Percentiles rank a stretch among this genome's conserved stretches.
phyloP scores from a whole-genome alignment of 2,113 vertebrate genomes.

The Hepsetus odoe region DNA sequence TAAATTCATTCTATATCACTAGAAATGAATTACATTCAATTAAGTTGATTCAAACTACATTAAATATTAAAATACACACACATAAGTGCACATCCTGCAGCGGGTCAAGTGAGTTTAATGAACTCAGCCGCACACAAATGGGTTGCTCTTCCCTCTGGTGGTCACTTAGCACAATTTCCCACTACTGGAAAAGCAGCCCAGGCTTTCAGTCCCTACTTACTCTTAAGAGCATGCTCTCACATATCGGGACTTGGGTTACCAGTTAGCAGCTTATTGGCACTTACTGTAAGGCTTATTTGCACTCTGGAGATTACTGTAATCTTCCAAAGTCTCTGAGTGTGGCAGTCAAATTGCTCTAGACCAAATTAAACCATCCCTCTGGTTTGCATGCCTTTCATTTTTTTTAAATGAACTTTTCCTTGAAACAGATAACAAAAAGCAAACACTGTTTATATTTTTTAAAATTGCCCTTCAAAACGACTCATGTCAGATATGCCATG shows the following conservation, averaged over 20 bases:
- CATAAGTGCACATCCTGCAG: neutral
- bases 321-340: constrained; percentile 26
- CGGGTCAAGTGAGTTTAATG: neutral
- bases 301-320: constrained; percentile 36
- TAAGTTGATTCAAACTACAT: neutral
- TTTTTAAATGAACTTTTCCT: neutral
- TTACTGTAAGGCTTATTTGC: constrained; percentile 29
- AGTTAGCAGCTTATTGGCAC: constrained; percentile 37
- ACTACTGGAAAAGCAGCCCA: neutral
- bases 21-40: neutral
- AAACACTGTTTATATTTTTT: neutral
- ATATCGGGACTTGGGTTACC: constrained; percentile 21
- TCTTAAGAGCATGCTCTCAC: constrained; percentile 1
- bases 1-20: neutral
- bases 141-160: constrained; percentile 35
- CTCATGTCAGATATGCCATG: neutral
- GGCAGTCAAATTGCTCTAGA: constrained; percentile 30
- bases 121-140: neutral
- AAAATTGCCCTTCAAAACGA: neutral
- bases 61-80: neutral
- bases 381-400: neutral
- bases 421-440: neutral
- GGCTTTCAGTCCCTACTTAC: neutral
- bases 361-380: constrained; percentile 1
- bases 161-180: neutral